Evolutionary conservation across 1,140 invertebrate species (phyloP), one percentile per base, ranked within the genome.

Genomic region (Nylanderia fulva): DNA sequence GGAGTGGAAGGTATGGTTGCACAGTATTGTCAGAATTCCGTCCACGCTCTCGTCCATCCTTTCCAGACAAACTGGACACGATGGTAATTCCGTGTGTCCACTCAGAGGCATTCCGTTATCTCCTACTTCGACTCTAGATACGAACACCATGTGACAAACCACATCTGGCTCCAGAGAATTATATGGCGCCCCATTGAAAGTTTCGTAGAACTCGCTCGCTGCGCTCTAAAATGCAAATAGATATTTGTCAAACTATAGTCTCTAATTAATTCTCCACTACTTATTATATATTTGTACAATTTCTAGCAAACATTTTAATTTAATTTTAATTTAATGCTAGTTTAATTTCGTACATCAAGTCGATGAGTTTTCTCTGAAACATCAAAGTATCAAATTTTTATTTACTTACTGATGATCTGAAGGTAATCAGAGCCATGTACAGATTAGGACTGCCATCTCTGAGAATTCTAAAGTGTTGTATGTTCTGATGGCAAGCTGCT

Each of bases 21-120:
- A 99, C 45, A 99, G 95, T 91, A 99, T 99, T 6, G 99, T 99
- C 75, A 99, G 95, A 86, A 99, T 97, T 3, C 99, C 99, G 94
- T 99, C 99, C 0, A 99, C 98, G 86, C 98, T 98, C 95, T 99
- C 99, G 95, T 99, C 99, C 99, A 98, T 99, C 90, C 98, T 96
- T 94, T 99, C 99, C 92, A 99, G 93, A 89, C 99, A 99, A 21
- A 99, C 98, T 8, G 99, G 98, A 95, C 99, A 99, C 4, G 98
- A 99, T n/a, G 99, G 99, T 74, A 99, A 95, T 95, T 99, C 99
- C 0, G 98, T 99, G 89, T 99, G 97, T 1, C 97, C 96, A n/a
- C 96, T 94, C 0, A 97, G 96, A 0, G 97, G 96, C n/a, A 96
- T 96, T 63, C 96, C 96, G 87, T 96, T 96, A 24, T 96, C 96